Evolutionary conservation across 2,888 invertebrate genomes (phyloP).

Genomic region (Marasmarcha lunaedactyla): DNA sequence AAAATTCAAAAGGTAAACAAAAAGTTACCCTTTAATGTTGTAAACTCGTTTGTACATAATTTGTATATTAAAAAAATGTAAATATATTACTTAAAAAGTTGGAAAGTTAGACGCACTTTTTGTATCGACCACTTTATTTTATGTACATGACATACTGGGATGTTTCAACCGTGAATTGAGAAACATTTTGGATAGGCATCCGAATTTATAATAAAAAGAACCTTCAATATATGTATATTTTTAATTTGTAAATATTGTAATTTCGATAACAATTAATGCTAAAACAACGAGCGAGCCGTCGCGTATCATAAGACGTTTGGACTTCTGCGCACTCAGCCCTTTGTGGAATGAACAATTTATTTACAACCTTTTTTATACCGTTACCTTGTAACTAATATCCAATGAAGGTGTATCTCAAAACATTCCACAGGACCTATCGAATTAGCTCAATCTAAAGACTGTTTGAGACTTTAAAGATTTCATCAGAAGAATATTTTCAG

Average conservation of each 20-base stretch:
- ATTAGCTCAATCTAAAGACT: constrained; percentile 67
- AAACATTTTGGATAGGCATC: constrained; percentile 35
- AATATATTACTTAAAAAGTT: background rate
- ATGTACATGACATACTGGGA: constrained; percentile 18
- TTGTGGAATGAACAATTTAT: constrained; percentile 13
- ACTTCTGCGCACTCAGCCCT: constrained; percentile 57
- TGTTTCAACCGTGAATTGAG: constrained; percentile 29
- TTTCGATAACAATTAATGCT: constrained; percentile 54
- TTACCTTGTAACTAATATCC: too few relatives aligned
- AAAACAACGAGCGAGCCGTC: constrained; percentile 52
- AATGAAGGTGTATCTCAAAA: constrained; percentile 32
- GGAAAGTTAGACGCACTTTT: background rate
- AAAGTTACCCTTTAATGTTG: too few relatives aligned
- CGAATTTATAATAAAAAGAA: constrained; percentile 43
- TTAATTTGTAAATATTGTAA: constrained; percentile 60
- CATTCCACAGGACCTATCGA: constrained; percentile 61
- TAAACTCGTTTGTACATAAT: constrained; percentile 47
- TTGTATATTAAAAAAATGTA: constrained; percentile 14
- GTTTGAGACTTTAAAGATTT: constrained; percentile 48
- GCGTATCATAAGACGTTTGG: constrained; percentile 45
- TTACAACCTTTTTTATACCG: constrained; percentile 2
- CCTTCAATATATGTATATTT: constrained; percentile 48
- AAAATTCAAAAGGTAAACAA: constrained; percentile 1
- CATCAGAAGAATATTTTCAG: constrained; percentile 52
- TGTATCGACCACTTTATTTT: constrained; percentile 3